Evolutionary conservation across 2,797 vertebrate species (phyloP).

Genomic region (Linurgus olivaceus): DNA sequence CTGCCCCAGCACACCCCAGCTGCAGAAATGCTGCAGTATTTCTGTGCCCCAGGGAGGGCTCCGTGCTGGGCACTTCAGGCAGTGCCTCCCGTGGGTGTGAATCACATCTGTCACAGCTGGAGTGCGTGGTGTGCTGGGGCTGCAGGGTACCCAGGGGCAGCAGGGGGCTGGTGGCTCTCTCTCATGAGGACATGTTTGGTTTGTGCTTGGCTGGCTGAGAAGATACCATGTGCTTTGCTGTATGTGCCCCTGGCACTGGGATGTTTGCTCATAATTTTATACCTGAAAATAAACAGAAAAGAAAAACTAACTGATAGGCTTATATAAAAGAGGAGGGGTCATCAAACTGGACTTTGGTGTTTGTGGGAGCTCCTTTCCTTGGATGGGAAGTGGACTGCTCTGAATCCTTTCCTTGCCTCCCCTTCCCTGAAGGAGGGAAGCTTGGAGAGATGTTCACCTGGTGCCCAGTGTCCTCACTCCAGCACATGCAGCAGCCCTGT

Average conservation of each 20-base stretch:
- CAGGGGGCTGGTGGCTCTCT: neutral
- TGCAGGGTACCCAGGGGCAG: neutral
- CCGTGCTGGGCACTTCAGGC: neutral
- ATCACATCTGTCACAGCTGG: neutral
- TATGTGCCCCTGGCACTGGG: fast-evolving
- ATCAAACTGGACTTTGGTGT: neutral
- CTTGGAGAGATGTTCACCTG: neutral
- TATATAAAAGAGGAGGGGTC: neutral
- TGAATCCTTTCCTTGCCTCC: neutral
- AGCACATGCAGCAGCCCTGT: neutral
- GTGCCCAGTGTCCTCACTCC: neutral
- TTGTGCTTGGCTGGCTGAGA: neutral
- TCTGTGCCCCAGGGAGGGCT: neutral
- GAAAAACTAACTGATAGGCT: neutral
- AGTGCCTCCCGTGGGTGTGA: neutral
- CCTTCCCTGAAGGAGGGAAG: fast-evolving
- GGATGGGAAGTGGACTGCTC: neutral
- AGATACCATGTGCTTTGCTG: neutral
- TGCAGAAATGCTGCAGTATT: fast-evolving
- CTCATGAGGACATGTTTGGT: neutral
- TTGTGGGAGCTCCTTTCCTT: neutral
- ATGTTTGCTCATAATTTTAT: neutral
- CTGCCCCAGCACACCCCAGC: neutral
- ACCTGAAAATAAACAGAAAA: neutral
- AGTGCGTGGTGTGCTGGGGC: neutral